A percentile compares a stretch with the other conserved stretches of the same genome.
phyloP scores from a whole-genome alignment of 1,140 invertebrate species.

The Harlomillsia oculata region DNA sequence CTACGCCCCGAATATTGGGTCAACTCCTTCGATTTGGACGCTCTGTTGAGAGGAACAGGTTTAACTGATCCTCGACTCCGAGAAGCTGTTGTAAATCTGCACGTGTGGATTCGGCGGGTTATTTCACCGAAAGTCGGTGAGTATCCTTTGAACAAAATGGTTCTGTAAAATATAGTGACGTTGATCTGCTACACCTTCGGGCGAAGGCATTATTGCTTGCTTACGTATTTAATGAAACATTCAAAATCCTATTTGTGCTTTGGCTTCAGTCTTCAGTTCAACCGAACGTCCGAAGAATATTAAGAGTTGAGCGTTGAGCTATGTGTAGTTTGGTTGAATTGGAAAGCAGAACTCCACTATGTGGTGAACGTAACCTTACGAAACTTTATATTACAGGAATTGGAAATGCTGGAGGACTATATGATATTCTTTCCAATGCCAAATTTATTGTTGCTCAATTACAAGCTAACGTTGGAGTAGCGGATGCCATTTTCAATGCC shows the following conservation, averaged over 20 bases:
- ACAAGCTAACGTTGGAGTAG: neutral
- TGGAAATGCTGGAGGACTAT: neutral
- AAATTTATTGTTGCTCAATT: neutral
- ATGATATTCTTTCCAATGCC: neutral
- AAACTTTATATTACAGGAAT: neutral
- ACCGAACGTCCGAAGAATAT: too few relatives aligned
- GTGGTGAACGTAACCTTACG: too few relatives aligned
- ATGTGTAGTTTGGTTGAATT: too few relatives aligned
- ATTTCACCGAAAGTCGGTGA: slow-evolving; percentile 14
- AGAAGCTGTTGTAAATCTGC: slow-evolving; percentile 22
- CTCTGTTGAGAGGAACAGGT: slow-evolving; percentile 15
- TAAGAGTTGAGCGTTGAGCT: too few relatives aligned
- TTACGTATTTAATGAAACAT: too few relatives aligned
- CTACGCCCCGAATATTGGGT: slow-evolving; percentile 18
- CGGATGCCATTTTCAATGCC: neutral
- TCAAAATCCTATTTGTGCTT: too few relatives aligned
- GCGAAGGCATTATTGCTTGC: too few relatives aligned
- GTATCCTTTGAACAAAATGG: neutral
- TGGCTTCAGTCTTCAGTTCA: too few relatives aligned
- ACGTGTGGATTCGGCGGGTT: slow-evolving; percentile 15
- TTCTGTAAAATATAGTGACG: too few relatives aligned
- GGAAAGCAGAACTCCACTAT: too few relatives aligned
- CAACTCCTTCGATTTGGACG: slow-evolving; percentile 27
- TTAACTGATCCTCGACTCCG: slow-evolving; percentile 13
- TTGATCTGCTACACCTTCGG: too few relatives aligned